A percentile compares a stretch with the other conserved stretches of the same genome.
Evolutionary conservation across 2,113 vertebrate genomes (phyloP).

Genomic region (Tor tambroides): DNA sequence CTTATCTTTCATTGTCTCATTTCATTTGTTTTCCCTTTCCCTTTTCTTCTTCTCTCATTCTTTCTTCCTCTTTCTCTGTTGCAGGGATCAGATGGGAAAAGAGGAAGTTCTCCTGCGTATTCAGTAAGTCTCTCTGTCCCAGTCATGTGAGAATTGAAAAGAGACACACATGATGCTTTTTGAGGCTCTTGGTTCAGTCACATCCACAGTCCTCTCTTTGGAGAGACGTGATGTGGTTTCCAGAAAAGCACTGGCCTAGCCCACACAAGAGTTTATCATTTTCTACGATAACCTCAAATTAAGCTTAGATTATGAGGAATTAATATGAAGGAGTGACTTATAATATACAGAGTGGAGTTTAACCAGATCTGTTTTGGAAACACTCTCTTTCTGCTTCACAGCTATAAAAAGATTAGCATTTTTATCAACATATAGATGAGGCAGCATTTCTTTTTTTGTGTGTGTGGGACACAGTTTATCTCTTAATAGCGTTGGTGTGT

Average conservation of each 20-base stretch:
- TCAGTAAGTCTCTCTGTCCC: slow-evolving; percentile 58
- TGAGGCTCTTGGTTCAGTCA: not conserved
- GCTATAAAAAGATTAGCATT: slow-evolving; percentile 8
- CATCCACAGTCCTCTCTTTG: slow-evolving; percentile 10
- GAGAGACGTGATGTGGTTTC: not conserved
- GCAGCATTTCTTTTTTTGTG: not conserved
- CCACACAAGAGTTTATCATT: not conserved
- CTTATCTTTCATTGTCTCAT: not conserved
- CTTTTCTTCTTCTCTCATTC: not conserved
- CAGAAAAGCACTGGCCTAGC: not conserved
- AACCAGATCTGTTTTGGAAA: not conserved
- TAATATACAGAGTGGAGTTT: not conserved
- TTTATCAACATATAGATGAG: not conserved
- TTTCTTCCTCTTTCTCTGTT: not conserved
- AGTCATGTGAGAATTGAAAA: slow-evolving; percentile 17
- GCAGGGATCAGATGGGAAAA: slow-evolving; percentile 63
- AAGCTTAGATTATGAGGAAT: not conserved
- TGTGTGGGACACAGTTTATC: not conserved
- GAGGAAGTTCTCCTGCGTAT: slow-evolving; percentile 65
- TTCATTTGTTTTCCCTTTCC: not conserved
- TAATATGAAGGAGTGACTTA: not conserved
- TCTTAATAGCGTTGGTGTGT: not conserved
- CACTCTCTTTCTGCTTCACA: not conserved
- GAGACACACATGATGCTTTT: not conserved
- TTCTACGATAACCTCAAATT: not conserved